Conservation (phyloP, 2,113 vertebrate species). For the Hippocampus mohnikei region DNA sequence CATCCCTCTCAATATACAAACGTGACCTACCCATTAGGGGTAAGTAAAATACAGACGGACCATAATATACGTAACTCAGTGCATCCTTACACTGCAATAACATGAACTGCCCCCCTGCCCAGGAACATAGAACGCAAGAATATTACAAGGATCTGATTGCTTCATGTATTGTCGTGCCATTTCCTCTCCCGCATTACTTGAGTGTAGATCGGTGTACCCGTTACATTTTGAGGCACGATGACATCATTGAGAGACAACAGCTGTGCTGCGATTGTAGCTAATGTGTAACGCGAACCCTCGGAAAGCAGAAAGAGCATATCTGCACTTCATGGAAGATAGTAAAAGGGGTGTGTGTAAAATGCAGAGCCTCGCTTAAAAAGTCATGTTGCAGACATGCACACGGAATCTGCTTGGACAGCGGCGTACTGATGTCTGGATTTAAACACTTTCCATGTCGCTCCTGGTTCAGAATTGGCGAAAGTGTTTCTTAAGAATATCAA, state of each 20-base stretch:
- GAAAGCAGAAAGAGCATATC: neutral
- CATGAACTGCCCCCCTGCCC: too few relatives aligned
- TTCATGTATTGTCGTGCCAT: too few relatives aligned
- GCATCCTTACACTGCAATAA: too few relatives aligned
- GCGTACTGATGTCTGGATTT: slow-evolving; percentile 8
- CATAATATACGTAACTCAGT: too few relatives aligned
- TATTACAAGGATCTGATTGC: too few relatives aligned
- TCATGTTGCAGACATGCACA: neutral
- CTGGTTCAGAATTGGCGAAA: slow-evolving; percentile 60
- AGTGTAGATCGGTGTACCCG: neutral
- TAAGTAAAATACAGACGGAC: too few relatives aligned
- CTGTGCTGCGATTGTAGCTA: slow-evolving; percentile 1
- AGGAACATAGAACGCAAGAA: too few relatives aligned
- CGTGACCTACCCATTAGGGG: too few relatives aligned
- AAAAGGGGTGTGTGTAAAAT: neutral
- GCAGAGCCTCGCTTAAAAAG: neutral
- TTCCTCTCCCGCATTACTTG: neutral
- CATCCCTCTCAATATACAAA: neutral
- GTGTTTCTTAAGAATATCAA: slow-evolving; percentile 39
- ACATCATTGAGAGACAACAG: neutral
- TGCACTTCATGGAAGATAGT: slow-evolving; percentile 1
- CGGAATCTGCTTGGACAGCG: neutral
- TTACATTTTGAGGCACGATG: neutral
- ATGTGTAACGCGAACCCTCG: neutral
- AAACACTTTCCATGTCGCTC: slow-evolving; percentile 37